Percentiles rank a stretch among this genome's conserved stretches.
phyloP scores from a whole-genome alignment of 2,113 vertebrate genomes.

The Variabilichromis moorii region DNA sequence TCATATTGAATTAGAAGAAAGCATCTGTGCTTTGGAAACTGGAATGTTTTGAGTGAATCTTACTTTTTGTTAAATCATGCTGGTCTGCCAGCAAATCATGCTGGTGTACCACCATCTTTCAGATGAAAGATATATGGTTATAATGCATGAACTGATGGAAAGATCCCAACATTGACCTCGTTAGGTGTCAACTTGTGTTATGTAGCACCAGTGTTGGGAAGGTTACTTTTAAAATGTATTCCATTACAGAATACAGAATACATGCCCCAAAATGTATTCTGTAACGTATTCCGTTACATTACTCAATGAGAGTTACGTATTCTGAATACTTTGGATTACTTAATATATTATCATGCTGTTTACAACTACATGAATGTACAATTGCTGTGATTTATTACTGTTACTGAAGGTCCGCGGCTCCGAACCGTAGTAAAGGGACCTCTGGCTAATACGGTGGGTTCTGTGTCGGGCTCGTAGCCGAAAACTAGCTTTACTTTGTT shows the following conservation, averaged over 20 bases:
- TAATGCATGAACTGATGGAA: neutral
- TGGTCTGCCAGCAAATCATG: neutral
- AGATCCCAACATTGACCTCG: neutral
- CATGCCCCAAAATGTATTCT: too few relatives aligned
- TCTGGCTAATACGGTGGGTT: too few relatives aligned
- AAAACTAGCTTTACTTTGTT: too few relatives aligned
- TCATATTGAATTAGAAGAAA: neutral
- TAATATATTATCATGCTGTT: too few relatives aligned
- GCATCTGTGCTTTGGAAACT: neutral
- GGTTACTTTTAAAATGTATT: too few relatives aligned
- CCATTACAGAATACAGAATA: rapidly evolving
- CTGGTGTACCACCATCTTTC: neutral
- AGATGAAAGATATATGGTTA: neutral
- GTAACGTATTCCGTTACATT: too few relatives aligned
- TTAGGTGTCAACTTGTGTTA: neutral
- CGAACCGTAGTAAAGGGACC: too few relatives aligned
- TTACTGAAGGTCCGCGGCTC: too few relatives aligned
- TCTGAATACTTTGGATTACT: too few relatives aligned
- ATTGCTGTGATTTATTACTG: too few relatives aligned
- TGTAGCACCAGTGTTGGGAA: neutral
- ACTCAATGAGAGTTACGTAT: too few relatives aligned
- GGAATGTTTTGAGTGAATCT: neutral
- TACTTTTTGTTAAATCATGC: neutral
- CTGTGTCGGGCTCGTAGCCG: rapidly evolving
- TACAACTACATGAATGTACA: too few relatives aligned